Percentiles rank a stretch among this genome's conserved stretches.
Evolutionary conservation across 2,797 vertebrate genomes (phyloP).

Genomic region (Leuciscus waleckii): DNA sequence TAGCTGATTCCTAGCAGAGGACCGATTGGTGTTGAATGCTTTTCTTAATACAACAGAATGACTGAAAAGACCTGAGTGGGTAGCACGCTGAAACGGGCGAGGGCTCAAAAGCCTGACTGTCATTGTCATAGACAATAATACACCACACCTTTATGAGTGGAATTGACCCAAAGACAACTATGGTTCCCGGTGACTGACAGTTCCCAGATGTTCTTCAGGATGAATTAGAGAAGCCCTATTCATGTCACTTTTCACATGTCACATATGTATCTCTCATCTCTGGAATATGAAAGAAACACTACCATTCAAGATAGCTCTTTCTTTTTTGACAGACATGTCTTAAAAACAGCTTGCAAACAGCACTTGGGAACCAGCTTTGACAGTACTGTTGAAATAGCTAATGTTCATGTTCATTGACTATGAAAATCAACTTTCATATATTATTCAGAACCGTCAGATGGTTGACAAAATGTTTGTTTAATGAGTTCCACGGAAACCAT

Average conservation of each 20-base stretch:
- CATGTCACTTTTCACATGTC: background rate
- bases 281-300: conserved; percentile 8
- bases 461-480: background rate
- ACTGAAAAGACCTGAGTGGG: conserved; percentile 6
- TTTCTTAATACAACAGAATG: background rate
- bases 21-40: conserved; percentile 6
- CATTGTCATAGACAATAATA: conserved; percentile 1
- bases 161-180: conserved; percentile 3
- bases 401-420: background rate
- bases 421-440: background rate
- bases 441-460: conserved; percentile 13
- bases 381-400: background rate
- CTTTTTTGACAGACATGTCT: conserved; percentile 2
- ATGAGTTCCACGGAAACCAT: background rate
- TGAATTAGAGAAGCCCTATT: background rate
- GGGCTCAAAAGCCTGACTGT: background rate
- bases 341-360: conserved; percentile 22
- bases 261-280: background rate
- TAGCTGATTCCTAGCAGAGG: background rate
- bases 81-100: background rate
- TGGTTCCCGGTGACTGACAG: background rate
- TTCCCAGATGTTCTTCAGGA: background rate
- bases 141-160: background rate
- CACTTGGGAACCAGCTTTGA: background rate
- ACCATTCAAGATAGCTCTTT: background rate